Evolutionary conservation across 2,888 invertebrate species (phyloP).

Genomic region (Chloromyia formosa): DNA sequence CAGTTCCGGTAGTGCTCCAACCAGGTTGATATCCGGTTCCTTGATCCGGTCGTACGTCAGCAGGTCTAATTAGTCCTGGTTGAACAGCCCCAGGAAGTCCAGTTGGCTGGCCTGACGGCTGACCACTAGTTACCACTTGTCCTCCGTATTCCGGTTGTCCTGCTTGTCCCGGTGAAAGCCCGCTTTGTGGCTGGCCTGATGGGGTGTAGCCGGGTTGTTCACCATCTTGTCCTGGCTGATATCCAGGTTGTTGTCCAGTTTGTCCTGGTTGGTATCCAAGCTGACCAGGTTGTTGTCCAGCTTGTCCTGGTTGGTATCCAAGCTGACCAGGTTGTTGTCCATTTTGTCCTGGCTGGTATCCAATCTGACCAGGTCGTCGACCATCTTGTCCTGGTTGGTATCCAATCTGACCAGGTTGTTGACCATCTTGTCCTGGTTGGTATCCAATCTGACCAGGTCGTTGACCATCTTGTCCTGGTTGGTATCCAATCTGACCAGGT

Average conservation of each 20-base stretch:
- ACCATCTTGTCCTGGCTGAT: not conserved
- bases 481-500: too few species aligned
- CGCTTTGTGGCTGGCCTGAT: not conserved
- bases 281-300: not conserved
- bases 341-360: not conserved
- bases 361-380: too few species aligned
- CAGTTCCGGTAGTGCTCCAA: not conserved
- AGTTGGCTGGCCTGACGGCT: too few species aligned
- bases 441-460: too few species aligned
- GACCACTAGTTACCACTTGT: not conserved
- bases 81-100: not conserved
- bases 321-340: not conserved
- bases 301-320: not conserved
- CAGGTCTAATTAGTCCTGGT: conserved; percentile 12
- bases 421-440: too few species aligned
- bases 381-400: too few species aligned
- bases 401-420: too few species aligned
- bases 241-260: not conserved
- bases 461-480: too few species aligned
- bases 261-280: too few species aligned
- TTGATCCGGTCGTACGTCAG: not conserved
- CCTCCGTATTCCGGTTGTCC: conserved; percentile 3
- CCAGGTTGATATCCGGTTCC: conserved; percentile 12
- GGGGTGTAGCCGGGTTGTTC: not conserved
- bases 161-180: not conserved